Evolutionary conservation across 2,113 vertebrate genomes (phyloP).

Genomic region (Pterocles orientalis): DNA sequence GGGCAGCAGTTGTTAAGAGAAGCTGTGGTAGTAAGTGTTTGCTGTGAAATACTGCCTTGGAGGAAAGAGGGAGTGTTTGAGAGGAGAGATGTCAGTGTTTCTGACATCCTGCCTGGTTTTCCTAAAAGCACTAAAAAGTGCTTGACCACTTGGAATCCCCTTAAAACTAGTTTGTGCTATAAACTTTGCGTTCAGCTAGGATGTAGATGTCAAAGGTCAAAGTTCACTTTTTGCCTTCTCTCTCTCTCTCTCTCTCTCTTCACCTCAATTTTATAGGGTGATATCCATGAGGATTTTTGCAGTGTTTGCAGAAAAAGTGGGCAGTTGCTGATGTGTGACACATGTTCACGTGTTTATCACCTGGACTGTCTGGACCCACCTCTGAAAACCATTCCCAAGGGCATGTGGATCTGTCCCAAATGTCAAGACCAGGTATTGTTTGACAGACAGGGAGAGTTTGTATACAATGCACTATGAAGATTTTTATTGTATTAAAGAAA

Average conservation of each 20-base stretch:
- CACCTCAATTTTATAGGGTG: constrained; percentile 85
- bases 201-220: constrained; percentile 9
- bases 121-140: not conserved
- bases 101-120: not conserved
- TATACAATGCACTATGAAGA: not conserved
- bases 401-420: constrained; percentile 99
- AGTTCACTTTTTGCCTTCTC: constrained; percentile 43
- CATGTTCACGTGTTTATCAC: constrained; percentile 98
- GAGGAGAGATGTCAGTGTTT: not conserved
- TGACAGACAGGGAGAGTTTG: not conserved
- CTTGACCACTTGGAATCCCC: not conserved
- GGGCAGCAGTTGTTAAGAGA: not conserved
- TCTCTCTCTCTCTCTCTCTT: constrained; percentile 38
- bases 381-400: constrained; percentile 99
- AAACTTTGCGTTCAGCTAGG: not conserved
- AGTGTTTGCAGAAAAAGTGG: constrained; percentile 99
- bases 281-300: constrained; percentile 99
- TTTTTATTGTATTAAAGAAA: not conserved
- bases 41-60: not conserved
- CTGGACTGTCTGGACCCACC: constrained; percentile 99
- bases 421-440: constrained; percentile 97
- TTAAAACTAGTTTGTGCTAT: not conserved
- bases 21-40: not conserved
- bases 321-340: constrained; percentile 99
- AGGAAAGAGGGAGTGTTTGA: not conserved